Base-by-base conservation (phyloP, 1,140 invertebrate genomes). In the Drosophila athabasca region DNA sequence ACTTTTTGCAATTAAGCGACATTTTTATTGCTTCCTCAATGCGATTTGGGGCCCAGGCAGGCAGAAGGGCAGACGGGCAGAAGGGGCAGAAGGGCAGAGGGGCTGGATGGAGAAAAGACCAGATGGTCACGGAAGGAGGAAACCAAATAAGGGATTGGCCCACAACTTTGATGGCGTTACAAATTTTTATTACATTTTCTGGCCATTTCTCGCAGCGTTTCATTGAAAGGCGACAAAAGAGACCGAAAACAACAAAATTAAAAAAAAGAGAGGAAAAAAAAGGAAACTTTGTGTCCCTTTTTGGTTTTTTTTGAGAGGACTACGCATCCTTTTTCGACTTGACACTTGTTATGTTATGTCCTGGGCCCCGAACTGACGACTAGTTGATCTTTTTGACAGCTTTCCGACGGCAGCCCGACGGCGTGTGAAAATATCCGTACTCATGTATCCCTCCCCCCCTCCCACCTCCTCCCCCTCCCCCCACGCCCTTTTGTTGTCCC, bases 1-100 rank as follows among this genome's bases (percentile, higher is more conserved):
- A 79, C 68, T 79, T 83, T 83, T 77, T 60, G 75, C 78, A 83
- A 83, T 83, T 83, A 83, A 75, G 78, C 70, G 75, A 72, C 73
- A 79, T 78, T 83, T 83, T 83, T 83, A 83, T 80, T 80, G 74
- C 77, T 79, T 72, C 70, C 77, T 78, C 65, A 54, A 73, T 74
- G 64, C 45, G 44, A 59, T 46, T 48, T 35, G 11, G 35, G 39
- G 55, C 24, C 41, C 31, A 62, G 31, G 13, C 31, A 62, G 31
- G 13, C 29, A 55, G n/a, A 55, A 35, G 13, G 8, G 11, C 13
- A 29, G 29, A 50, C 17, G 17, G 17, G 4, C 24, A 6, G 24
- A 5, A 26, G 5, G 24, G 5, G 4, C 24, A 24, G 4, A 26
- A 26, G 24, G 24, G 1, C 29, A 55, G 15, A 52, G 35, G 13